phyloP scores from a whole-genome alignment of 2,797 vertebrate genomes.

The Hephaestus fuliginosus region DNA sequence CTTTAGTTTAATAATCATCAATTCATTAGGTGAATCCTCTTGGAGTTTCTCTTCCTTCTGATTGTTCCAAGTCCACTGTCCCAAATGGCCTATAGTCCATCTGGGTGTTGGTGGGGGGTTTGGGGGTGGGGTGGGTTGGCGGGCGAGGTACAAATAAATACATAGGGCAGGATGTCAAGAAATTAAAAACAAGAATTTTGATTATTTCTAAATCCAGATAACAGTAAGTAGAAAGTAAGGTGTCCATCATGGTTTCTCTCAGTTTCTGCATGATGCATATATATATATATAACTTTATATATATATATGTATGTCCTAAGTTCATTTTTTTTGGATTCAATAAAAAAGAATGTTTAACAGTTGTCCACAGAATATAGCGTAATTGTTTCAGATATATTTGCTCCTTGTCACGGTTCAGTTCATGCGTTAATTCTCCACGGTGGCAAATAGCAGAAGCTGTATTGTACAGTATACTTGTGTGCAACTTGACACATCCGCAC shows the following conservation, averaged over 20 bases:
- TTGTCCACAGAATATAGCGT: conserved; percentile 86
- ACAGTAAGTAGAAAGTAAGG: conserved; percentile 79
- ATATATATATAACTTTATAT: conserved; percentile 66
- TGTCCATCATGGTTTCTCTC: conserved; percentile 76
- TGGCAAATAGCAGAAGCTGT: conserved; percentile 83
- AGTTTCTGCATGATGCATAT: conserved; percentile 79
- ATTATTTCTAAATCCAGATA: conserved; percentile 83
- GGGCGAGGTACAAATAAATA: conserved; percentile 83
- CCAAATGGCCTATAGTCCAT: conserved; percentile 69
- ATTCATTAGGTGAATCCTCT: conserved; percentile 77
- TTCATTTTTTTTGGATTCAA: conserved; percentile 77
- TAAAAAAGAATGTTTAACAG: conserved; percentile 82
- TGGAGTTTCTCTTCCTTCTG: conserved; percentile 75
- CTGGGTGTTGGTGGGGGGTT: conserved; percentile 45
- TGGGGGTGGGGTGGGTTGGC: conserved; percentile 6
- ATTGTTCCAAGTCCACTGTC: conserved; percentile 79
- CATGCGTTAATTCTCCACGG: conserved; percentile 85
- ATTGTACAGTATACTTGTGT: conserved; percentile 87
- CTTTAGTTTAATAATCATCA: conserved; percentile 77
- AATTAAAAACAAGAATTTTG: conserved; percentile 77
- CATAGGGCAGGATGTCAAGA: conserved; percentile 77
- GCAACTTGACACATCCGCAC: conserved; percentile 74
- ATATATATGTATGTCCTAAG: conserved; percentile 69
- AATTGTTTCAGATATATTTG: conserved; percentile 86
- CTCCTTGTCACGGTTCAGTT: conserved; percentile 84